phyloP scores from a whole-genome alignment of 2,113 vertebrate species.

The Sinocyclocheilus grahami region DNA sequence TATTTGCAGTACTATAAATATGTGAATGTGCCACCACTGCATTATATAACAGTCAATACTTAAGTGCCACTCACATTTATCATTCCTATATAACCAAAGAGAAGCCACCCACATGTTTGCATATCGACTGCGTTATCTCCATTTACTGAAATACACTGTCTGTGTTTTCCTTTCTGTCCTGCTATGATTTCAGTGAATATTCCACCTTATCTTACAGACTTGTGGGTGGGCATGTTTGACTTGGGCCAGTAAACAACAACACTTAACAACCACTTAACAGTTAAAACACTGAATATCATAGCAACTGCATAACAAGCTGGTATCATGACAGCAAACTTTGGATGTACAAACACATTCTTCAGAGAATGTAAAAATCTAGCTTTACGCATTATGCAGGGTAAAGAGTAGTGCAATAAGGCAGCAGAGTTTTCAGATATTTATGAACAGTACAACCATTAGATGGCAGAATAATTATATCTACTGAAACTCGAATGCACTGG shows the following conservation, averaged over 20 bases:
- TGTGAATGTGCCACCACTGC: neutral
- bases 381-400: neutral
- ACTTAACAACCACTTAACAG: neutral
- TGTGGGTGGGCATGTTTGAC: neutral
- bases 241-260: neutral
- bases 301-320: neutral
- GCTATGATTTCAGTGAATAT: neutral
- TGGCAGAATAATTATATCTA: neutral
- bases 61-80: neutral
- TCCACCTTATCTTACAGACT: neutral
- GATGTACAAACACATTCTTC: neutral
- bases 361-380: neutral
- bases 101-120: neutral
- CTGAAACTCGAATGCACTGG: neutral
- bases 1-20: neutral
- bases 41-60: constrained; percentile 9
- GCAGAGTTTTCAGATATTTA: neutral
- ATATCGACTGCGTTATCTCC: neutral
- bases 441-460: neutral
- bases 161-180: too few species aligned
- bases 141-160: neutral
- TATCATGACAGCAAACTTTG: neutral
- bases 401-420: neutral
- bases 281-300: neutral
- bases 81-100: neutral